Percentiles rank a stretch among this genome's conserved stretches.
These are phyloP conservation scores for Agrotis segetum DNA, from an alignment of 2,888 invertebrate genomes.

Conservation along the genomic window DNA sequence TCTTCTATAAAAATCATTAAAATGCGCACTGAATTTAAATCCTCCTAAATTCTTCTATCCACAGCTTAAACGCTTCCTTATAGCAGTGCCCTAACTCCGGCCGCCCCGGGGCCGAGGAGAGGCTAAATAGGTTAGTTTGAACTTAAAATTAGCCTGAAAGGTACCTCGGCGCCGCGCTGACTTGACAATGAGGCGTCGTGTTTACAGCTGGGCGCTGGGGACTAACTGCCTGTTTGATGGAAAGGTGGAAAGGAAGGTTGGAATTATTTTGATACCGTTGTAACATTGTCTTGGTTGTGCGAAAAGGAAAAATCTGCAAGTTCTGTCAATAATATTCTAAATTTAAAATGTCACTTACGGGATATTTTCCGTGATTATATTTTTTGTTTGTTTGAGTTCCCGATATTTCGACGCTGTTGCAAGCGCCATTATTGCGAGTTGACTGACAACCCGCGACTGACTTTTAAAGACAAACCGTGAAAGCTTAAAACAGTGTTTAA, in stretches of 20 bases:
- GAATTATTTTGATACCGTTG: not conserved
- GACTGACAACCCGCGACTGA: too few species aligned
- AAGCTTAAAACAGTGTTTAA: too few species aligned
- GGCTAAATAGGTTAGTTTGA: slow-evolving; percentile 70
- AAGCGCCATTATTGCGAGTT: too few species aligned
- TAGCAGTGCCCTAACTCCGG: slow-evolving; percentile 31
- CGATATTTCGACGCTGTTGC: too few species aligned
- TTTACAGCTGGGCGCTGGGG: slow-evolving; percentile 34
- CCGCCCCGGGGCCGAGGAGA: slow-evolving; percentile 39
- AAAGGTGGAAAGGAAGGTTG: not conserved
- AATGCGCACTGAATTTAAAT: too few species aligned
- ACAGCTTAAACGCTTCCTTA: slow-evolving; percentile 22
- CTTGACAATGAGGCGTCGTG: slow-evolving; percentile 59
- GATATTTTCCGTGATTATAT: too few species aligned
- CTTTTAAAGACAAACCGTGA: too few species aligned
- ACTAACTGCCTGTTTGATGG: not conserved
- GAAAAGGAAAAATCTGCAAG: not conserved
- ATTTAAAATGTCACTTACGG: too few species aligned
- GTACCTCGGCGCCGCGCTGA: slow-evolving; percentile 46
- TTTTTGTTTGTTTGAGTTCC: too few species aligned
- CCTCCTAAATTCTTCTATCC: not conserved
- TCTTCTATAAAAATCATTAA: too few species aligned
- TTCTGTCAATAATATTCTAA: too few species aligned
- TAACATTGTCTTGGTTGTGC: not conserved
- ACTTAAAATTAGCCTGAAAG: slow-evolving; percentile 68